A percentile compares a stretch with the other conserved stretches of the same genome.
Evolutionary conservation across 2,797 vertebrate genomes (phyloP).

Genomic region (Phataginus tricuspis): DNA sequence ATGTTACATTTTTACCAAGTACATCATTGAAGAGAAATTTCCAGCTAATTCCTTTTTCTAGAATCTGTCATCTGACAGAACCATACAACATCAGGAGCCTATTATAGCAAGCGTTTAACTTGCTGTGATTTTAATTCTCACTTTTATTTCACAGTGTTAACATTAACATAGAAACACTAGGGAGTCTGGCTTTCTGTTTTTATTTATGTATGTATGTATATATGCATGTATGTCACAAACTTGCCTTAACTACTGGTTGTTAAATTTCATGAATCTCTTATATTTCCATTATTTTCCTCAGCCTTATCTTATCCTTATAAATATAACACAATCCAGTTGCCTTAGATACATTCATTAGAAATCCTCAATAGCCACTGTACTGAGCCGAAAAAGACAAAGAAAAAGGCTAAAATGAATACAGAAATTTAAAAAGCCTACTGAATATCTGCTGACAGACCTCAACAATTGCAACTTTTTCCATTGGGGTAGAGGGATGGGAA

Average conservation of each 20-base stretch:
- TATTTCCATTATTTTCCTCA: not conserved
- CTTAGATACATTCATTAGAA: not conserved
- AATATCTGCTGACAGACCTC: not conserved
- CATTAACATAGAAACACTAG: not conserved
- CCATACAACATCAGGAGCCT: not conserved
- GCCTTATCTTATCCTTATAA: not conserved
- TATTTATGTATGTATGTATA: not conserved
- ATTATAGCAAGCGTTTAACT: not conserved
- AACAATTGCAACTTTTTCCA: not conserved
- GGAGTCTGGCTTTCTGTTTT: not conserved
- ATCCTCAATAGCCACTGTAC: not conserved
- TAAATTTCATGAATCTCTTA: not conserved
- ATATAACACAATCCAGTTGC: not conserved
- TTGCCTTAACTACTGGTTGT: not conserved
- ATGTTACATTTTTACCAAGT: not conserved
- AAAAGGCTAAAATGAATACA: not conserved
- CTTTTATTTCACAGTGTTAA: not conserved
- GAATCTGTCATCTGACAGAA: not conserved
- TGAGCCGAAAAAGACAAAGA: not conserved
- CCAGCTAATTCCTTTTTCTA: not conserved
- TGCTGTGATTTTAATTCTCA: conserved; percentile 52
- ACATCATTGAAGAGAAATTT: not conserved
- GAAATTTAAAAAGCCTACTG: not conserved
- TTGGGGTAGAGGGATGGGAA: not conserved
- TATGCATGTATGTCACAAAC: not conserved